Evolutionary conservation across 2,113 vertebrate species (phyloP).

Genomic region (Coptodon bakossiorum): DNA sequence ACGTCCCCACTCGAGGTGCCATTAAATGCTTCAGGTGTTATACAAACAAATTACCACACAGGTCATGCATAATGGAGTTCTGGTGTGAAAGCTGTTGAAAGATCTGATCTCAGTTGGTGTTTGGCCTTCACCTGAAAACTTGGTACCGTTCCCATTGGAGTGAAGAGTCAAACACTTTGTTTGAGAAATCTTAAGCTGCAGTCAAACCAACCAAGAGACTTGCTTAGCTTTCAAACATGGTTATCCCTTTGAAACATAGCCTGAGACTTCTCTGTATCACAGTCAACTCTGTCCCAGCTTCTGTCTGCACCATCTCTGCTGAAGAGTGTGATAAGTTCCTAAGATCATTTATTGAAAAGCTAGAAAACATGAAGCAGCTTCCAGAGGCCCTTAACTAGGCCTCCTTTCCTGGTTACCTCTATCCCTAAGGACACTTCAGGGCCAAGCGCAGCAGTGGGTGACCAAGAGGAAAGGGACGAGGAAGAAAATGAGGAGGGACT

Average conservation of each 20-base stretch:
- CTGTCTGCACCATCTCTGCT: neutral
- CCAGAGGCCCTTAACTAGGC: neutral
- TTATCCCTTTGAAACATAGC: neutral
- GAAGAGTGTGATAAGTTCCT: neutral
- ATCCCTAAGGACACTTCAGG: neutral
- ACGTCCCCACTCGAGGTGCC: neutral
- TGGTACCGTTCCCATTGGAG: neutral
- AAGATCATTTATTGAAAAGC: neutral
- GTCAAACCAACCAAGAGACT: neutral
- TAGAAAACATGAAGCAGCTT: neutral
- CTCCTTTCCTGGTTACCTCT: neutral
- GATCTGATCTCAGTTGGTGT: neutral
- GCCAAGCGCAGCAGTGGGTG: neutral
- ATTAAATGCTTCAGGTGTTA: neutral
- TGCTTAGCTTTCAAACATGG: neutral
- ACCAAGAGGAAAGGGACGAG: neutral
- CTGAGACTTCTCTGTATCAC: neutral
- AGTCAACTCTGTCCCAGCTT: neutral
- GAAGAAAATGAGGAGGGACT: neutral
- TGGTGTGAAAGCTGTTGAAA: neutral
- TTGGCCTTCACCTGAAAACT: neutral
- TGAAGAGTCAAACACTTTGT: neutral
- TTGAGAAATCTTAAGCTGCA: neutral
- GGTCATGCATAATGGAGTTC: neutral
- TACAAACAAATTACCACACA: neutral